These are phyloP conservation scores for Slavum lentiscoides DNA, from an alignment of 2,888 invertebrate species.

Conservation along the genomic window DNA sequence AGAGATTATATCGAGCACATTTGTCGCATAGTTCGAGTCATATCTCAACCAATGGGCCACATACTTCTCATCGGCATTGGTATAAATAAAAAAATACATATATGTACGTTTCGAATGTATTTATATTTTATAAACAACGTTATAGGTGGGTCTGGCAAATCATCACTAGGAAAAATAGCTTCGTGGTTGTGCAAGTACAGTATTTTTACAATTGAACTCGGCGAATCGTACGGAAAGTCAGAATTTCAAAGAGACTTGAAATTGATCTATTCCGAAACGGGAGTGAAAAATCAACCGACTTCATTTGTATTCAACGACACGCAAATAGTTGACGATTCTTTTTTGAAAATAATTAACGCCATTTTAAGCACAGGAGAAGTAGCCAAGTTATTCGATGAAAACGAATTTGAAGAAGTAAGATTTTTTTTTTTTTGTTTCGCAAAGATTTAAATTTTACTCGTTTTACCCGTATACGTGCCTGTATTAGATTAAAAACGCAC, in stretches of 20 bases:
- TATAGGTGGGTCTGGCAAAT: slow-evolving; percentile 79
- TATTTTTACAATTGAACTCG: slow-evolving; percentile 63
- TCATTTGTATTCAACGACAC: slow-evolving; percentile 85
- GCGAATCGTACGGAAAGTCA: slow-evolving; percentile 61
- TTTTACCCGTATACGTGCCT: background rate
- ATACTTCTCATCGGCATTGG: slow-evolving; percentile 83
- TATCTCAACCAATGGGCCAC: slow-evolving; percentile 81
- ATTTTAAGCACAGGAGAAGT: slow-evolving; percentile 86
- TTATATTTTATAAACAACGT: slow-evolving; percentile 56
- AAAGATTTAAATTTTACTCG: slow-evolving; percentile 58
- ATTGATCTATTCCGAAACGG: slow-evolving; percentile 71
- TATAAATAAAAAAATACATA: slow-evolving; percentile 57
- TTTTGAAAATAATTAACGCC: slow-evolving; percentile 86
- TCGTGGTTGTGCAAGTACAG: slow-evolving; percentile 78
- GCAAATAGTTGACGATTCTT: slow-evolving; percentile 80
- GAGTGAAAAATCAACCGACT: slow-evolving; percentile 75
- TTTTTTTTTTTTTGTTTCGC: slow-evolving; percentile 44
- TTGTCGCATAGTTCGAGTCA: slow-evolving; percentile 77
- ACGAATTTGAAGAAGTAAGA: slow-evolving; percentile 84
- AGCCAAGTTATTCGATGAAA: slow-evolving; percentile 79
- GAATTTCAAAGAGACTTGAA: slow-evolving; percentile 86
- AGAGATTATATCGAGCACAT: slow-evolving; percentile 86
- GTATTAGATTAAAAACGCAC: slow-evolving; percentile 66
- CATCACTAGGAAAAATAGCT: slow-evolving; percentile 76
- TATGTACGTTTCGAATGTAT: background rate